Conservation (phyloP, 1,140 invertebrate species). For the Pentalonia nigronervosa region DNA sequence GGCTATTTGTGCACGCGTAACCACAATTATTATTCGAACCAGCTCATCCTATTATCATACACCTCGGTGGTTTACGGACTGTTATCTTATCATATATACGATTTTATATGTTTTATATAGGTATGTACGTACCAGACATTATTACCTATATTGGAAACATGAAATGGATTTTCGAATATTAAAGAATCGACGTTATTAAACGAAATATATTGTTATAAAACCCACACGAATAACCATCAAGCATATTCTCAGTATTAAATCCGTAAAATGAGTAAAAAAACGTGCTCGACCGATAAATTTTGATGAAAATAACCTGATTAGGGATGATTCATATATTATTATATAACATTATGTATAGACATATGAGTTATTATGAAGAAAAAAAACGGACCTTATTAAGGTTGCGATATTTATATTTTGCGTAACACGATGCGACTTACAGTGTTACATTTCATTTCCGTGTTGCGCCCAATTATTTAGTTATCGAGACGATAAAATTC, state of each 20-base stretch:
- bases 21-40: slow-evolving; percentile 7
- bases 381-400: neutral
- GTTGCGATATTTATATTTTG: neutral
- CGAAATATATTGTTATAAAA: neutral
- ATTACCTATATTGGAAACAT: neutral
- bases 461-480: neutral
- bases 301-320: neutral
- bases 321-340: neutral
- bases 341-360: neutral
- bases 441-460: neutral
- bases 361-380: neutral
- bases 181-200: neutral
- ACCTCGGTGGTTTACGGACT: neutral
- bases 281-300: neutral
- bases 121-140: neutral
- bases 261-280: neutral
- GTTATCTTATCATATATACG: neutral
- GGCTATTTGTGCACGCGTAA: neutral
- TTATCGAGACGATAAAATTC: neutral
- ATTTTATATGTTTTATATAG: neutral
- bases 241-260: too few species aligned
- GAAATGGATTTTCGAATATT: neutral
- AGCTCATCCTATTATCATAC: neutral
- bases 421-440: neutral
- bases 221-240: neutral